These are phyloP conservation scores for Festucalex cinctus DNA, from an alignment of 2,113 vertebrate genomes.

Conservation along the genomic window DNA sequence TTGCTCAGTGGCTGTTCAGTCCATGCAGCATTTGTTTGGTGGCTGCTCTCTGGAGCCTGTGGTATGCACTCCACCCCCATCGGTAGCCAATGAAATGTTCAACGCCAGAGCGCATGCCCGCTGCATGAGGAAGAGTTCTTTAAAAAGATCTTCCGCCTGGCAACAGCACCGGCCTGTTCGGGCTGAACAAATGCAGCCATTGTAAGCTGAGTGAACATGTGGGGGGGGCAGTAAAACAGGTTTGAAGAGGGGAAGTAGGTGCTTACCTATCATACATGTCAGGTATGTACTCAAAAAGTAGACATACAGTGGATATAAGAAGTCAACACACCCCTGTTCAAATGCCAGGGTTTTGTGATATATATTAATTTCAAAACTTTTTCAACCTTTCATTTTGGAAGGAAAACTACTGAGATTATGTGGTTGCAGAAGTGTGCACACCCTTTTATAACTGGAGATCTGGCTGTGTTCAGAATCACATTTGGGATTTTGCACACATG, in stretches of 20 bases:
- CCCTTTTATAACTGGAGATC: not conserved
- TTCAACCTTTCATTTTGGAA: not conserved
- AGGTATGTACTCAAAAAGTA: not conserved
- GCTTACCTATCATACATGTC: not conserved
- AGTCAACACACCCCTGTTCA: not conserved
- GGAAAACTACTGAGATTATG: not conserved
- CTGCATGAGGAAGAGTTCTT: constrained; percentile 50
- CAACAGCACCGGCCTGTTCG: constrained; percentile 47
- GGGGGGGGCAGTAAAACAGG: not conserved
- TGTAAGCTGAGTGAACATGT: constrained; percentile 4
- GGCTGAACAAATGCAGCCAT: not conserved
- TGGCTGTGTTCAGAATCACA: not conserved
- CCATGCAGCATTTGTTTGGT: constrained; percentile 27
- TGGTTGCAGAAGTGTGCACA: not conserved
- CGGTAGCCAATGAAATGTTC: constrained; percentile 52
- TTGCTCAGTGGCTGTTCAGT: constrained; percentile 19
- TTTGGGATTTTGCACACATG: not conserved
- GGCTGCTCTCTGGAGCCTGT: constrained; percentile 18
- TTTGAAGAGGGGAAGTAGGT: constrained; percentile 1
- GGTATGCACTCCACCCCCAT: constrained; percentile 55
- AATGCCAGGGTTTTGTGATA: too few relatives aligned
- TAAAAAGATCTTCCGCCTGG: constrained; percentile 58
- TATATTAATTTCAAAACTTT: not conserved
- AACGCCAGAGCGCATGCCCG: constrained; percentile 37
- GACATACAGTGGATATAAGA: not conserved